Evolutionary conservation across 92 coral and sea anemone genomes (phyloP).

Genomic region (Parazoanthus swiftii): DNA sequence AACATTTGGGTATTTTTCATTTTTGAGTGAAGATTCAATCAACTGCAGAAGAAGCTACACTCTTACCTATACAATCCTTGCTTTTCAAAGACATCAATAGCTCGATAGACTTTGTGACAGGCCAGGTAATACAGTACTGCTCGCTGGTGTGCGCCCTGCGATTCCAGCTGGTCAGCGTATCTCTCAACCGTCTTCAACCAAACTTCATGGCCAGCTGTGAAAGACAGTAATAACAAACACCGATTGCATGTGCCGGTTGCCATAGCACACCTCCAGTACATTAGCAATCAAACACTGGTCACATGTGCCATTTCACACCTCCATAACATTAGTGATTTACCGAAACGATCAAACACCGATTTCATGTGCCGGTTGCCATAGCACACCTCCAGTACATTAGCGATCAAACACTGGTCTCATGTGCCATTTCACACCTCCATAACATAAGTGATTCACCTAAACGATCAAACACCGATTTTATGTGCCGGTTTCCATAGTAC

Average conservation of each 20-base stretch:
- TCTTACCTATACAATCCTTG: slow-evolving; percentile 90
- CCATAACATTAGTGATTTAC: not conserved
- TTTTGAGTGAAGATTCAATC: not conserved
- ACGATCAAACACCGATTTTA: too few relatives aligned
- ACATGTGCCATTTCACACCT: too few relatives aligned
- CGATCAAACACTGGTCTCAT: not conserved
- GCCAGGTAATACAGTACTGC: slow-evolving; percentile 90
- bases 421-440: too few relatives aligned
- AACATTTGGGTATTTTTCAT: not conserved
- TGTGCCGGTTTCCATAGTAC: too few relatives aligned
- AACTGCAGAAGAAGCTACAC: not conserved
- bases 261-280: too few relatives aligned
- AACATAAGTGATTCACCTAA: too few relatives aligned
- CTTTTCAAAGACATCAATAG: slow-evolving; percentile 78
- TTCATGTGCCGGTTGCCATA: too few relatives aligned
- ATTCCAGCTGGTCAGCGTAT: slow-evolving; percentile 86
- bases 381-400: too few relatives aligned
- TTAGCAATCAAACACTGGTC: too few relatives aligned
- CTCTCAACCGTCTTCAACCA: slow-evolving; percentile 80
- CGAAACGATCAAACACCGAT: not conserved
- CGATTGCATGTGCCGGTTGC: too few relatives aligned
- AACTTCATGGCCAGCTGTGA: slow-evolving; percentile 82
- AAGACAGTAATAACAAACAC: not conserved
- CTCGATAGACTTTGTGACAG: slow-evolving; percentile 88
- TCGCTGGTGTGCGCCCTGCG: slow-evolving; percentile 84